Evolutionary conservation across 2,797 vertebrate species (phyloP).

Genomic region (Cyprinodon diabolis): DNA sequence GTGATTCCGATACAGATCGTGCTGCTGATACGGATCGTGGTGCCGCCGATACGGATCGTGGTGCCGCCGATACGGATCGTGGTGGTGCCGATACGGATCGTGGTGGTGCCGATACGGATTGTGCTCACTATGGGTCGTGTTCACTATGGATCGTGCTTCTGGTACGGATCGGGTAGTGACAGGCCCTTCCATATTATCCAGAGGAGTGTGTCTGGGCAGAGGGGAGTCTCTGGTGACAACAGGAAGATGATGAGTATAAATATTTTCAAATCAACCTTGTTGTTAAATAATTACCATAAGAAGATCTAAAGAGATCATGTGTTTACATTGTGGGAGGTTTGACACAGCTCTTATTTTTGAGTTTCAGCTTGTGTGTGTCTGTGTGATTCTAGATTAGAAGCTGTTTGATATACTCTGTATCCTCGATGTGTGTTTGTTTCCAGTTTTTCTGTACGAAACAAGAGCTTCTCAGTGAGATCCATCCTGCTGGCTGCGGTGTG

Average conservation of each 20-base stretch:
- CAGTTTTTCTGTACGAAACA: conserved; percentile 81
- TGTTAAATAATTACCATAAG: neutral
- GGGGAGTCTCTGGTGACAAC: too few species aligned
- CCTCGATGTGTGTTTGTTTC: conserved; percentile 21
- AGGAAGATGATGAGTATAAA: neutral
- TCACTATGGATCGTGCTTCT: too few species aligned
- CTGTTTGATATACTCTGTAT: neutral
- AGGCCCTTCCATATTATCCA: too few species aligned
- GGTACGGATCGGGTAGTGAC: too few species aligned
- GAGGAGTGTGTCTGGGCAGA: too few species aligned
- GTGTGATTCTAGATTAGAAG: neutral
- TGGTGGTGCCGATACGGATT: too few species aligned
- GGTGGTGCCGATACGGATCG: too few species aligned
- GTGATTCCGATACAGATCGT: too few species aligned
- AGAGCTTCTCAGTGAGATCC: conserved; percentile 84
- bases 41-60: too few species aligned
- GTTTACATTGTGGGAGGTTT: neutral
- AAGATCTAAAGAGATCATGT: neutral
- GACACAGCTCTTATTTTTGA: neutral
- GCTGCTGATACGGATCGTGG: too few species aligned
- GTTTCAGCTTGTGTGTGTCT: neutral
- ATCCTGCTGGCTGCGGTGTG: conserved; percentile 87
- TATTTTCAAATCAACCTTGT: neutral
- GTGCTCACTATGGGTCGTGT: too few species aligned
- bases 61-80: too few species aligned